Base-by-base conservation (phyloP, 2,888 invertebrate genomes). In the Himalopsyche tibetana region DNA sequence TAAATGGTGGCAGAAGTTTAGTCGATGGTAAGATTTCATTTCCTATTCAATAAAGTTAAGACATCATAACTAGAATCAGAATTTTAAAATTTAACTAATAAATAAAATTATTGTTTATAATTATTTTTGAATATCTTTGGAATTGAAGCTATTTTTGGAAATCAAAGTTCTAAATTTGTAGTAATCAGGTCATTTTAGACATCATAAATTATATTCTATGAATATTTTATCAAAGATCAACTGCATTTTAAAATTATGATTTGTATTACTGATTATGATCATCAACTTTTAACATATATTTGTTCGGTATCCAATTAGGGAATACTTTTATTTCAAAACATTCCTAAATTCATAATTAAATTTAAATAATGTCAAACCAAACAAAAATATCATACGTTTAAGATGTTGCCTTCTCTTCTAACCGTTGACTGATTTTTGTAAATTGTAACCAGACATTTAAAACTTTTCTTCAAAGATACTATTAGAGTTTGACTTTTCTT, bases 341-440 rank as follows among this genome's bases (percentile, higher is more conserved):
- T 38, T 36, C 12, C 38, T 15, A 74, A 80, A 40, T 45, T 80
- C 80, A 45, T 19, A 80, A 40, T 9, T 40, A 38, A n/a, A 38
- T 17, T 80, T 40, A 28, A 45, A 19, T n/a, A 80, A 42, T 28
- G 19, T 19, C 15, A 80, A 80, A 80, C 42, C n/a, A 80, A 45
- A 42, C 51, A 80, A 51, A 80, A 80, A 51, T 51, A 80, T 42
- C 17, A 80, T 45, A 45, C 42, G 45, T 42, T 45, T 85, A 85
- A 85, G 85, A 79, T 51, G 38, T 79, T 74, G 85, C 85, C 85
- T 85, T 85, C 80, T 85, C 83, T 85, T 85, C 83, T 83, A 42
- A 85, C 83, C 36, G 82, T 85, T 82, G 85, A 85, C 85, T 85
- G 85, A 85, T 82, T 83, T 79, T 82, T 83, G 45, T 80, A 80